Base-by-base conservation (phyloP, 2,113 vertebrate genomes). In the Mustela nigripes region DNA sequence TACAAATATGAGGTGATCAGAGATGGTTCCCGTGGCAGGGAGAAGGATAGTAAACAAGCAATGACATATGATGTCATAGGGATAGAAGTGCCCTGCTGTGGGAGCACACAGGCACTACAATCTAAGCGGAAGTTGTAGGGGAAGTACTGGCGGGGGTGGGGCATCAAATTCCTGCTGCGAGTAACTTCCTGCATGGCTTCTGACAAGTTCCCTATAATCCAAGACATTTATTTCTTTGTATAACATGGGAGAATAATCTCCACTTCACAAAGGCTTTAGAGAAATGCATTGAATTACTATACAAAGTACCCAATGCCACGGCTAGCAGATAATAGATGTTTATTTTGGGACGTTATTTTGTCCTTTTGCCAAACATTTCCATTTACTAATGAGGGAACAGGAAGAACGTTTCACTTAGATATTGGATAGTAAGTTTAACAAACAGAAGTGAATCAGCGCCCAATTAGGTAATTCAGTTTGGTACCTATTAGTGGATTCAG, bases 311-410 rank as follows among this genome's bases (percentile, higher is more conserved):
- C 39, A 82, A 45, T 14, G 58, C 56, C 56, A 73, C 24, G 24
- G 21, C 50, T 21, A 81, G 48, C 6, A 81, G 42, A 69, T 45
- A 39, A 89, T 39, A 87, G 12, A 4, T 63, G 11, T 62, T 73
- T 33, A 89, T 65, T 22, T 93, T n/a, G 36, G 65, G 62, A 78
- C 62, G 31, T 33, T 73, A 53, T 93, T 94, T 73, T 95, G 48
- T 56, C 73, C 33, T 96, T 92, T 73, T n/a, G 42, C 60, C 33
- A 96, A 92, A 56, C 15, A 89, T 28, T 89, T 31, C 86, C 10
- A 42, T 36, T 91, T 81, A 71, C 24, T 86, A 80, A 62, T 73
- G 65, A 93, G 1, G 74, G 74, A 48, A 58, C 22, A 45, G 42
- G 42, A 76, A 89, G 67, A 71, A 63, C n/a, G 7, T 22, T 84